Conservation (phyloP, 2,797 vertebrate species). For the Alca torda region DNA sequence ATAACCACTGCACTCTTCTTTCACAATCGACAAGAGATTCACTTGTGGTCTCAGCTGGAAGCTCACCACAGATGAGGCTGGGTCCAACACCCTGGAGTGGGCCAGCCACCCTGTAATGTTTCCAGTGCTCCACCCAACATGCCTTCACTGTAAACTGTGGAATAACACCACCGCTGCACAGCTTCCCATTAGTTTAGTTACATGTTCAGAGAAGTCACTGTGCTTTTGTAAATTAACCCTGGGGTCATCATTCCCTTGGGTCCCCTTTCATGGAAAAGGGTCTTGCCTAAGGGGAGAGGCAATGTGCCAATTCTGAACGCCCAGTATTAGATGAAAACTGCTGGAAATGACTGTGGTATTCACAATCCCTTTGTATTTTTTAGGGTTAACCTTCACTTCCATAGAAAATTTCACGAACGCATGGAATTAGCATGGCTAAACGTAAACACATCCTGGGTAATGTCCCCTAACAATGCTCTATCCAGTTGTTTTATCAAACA, state of each 20-base stretch:
- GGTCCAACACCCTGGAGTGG: neutral
- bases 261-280: neutral
- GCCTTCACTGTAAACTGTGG: neutral
- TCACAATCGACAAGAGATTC: neutral
- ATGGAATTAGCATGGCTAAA: neutral
- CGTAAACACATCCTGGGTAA: neutral
- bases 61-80: neutral
- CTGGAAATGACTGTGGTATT: neutral
- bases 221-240: neutral
- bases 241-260: neutral
- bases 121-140: neutral
- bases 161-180: neutral
- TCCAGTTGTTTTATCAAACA: neutral
- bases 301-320: neutral
- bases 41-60: neutral
- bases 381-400: neutral
- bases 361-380: neutral
- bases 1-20: neutral
- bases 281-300: neutral
- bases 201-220: neutral
- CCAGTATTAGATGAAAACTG: neutral
- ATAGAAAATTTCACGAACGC: neutral
- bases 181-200: neutral
- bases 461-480: neutral
- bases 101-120: neutral